Evolutionary conservation across 2,113 vertebrate species (phyloP), one percentile per base, ranked within the genome.

Genomic region (Synchiropus splendidus): DNA sequence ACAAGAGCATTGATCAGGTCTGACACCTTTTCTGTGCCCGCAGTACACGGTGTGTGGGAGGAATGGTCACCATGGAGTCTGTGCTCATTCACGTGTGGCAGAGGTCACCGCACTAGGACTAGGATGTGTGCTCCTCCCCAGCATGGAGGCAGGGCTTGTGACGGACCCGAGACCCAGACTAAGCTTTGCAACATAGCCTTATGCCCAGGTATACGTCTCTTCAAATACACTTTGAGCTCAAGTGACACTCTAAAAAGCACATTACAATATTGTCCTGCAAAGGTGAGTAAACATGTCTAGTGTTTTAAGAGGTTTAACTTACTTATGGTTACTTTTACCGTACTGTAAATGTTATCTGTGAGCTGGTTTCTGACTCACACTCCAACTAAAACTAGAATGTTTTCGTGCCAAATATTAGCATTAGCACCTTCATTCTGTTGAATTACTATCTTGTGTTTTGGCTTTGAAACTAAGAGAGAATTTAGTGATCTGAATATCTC

Each of bases 41-140:
- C 94, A 99, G 94, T 99, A 79, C 93, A 99, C 72, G 95, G 95
- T 82, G 89, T 96, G 58, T 99, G 95, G 95, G 95, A 98, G 74
- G 95, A 99, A 68, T 99, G 95, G 95, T 97, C 94, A 70, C 95
- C 95, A 6, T 99, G 95, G 95, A 99, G 95, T 80, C 86, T 99
- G 77, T 99, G 95, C 81, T 99, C 95, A 42, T 98, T 97, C 84
- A 99, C 95, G 38, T 99, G 95, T 82, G 95, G 95, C 75, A 87
- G 94, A 80, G 95, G 95, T 81, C 94, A 97, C 85, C 92, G 95
- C 81, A 98, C 94, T 59, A 89, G 95, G 72, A 95, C 92, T 56
- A 88, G 95, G 79, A 88, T 89, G 31, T 99, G 95, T 74, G 89
- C 89, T 51, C 92, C 93, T 61, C 95, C 95, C 52, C 92, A 93